Evolutionary conservation across 2,113 vertebrate species (phyloP), one percentile per base, ranked within the genome.

Genomic region (Coturnix japonica): DNA sequence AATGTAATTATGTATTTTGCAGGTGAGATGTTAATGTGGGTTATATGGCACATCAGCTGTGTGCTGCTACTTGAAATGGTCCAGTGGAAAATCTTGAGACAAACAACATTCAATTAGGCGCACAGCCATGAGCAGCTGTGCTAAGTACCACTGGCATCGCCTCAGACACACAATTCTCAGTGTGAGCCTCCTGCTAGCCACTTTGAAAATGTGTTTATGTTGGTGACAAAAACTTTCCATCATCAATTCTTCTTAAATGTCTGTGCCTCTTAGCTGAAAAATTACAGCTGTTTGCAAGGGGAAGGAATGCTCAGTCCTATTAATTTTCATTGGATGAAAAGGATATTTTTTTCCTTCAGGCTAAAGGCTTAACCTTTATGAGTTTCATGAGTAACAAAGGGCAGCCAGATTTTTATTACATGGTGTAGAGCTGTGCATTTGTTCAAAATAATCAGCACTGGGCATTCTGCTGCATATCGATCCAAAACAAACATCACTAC

Each of bases 321-420:
- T 95, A 91, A 81, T 95, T 93, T 96, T 95, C 77, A 87, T 75
- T 65, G 39, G 37, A 31, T 91, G 53, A 93, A 78, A 85, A 75
- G 67, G 85, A 93, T 56, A 30, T 30, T 61, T 56, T 82, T 69
- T 66, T 57, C 87, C 91, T 95, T 91, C 70, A 65, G 95, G 93
- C 85, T 93, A 93, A 90, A 95, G 49, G 64, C 84, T 92, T 92
- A 94, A 97, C 79, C 54, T 96, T 97, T 89, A 74, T 81, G 65
- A 88, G 54, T 91, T 95, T 82, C 83, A 91, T 25, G 81, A 91
- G 59, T 74, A 87, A 78, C 74, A 92, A 96, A 92, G 66, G 63
- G 49, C 92, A 95, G 66, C 31, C 83, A 73, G 82, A 81, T 93
- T 96, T 91, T 88, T 94, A 89, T 91, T 47, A 87, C 87, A 72